Conservation (phyloP, 2,888 invertebrate species). For the Chesias legatella region DNA sequence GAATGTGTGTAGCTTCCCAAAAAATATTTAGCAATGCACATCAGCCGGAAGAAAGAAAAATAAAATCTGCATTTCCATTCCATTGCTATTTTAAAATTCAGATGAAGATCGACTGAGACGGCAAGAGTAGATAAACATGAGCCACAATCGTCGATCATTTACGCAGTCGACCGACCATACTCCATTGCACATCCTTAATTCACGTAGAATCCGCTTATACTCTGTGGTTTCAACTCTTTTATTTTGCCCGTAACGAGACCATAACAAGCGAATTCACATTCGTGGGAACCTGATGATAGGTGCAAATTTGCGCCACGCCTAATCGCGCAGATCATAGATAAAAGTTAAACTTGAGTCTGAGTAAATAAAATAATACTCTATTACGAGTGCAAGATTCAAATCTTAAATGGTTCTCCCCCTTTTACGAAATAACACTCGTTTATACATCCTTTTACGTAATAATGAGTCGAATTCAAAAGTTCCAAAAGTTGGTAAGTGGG, state of each 20-base stretch:
- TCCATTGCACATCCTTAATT: constrained; percentile 28
- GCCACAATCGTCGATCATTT: constrained; percentile 21
- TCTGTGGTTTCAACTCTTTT: constrained; percentile 29
- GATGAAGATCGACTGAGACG: constrained; percentile 11
- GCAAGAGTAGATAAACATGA: constrained; percentile 11
- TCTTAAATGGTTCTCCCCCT: constrained; percentile 45
- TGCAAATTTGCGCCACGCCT: constrained; percentile 54
- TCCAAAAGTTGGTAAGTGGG: constrained; percentile 36
- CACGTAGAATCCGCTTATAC: neutral
- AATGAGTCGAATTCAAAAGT: constrained; percentile 22
- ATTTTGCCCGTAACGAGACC: constrained; percentile 30
- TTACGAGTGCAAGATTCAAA: constrained; percentile 39
- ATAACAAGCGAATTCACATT: constrained; percentile 39
- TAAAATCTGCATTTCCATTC: too few relatives aligned
- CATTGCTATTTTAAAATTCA: constrained; percentile 26
- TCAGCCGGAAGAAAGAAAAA: too few relatives aligned
- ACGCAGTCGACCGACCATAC: constrained; percentile 25
- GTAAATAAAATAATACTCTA: constrained; percentile 37
- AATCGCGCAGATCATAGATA: constrained; percentile 53
- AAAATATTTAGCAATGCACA: too few relatives aligned
- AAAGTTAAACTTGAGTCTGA: constrained; percentile 39
- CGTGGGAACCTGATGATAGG: constrained; percentile 53
- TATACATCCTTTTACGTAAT: constrained; percentile 36
- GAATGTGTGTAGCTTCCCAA: too few relatives aligned
- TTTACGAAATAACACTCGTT: constrained; percentile 35